These are phyloP conservation scores for Coracopsis vasa DNA, from an alignment of 2,113 vertebrate species.

Conservation along the genomic window DNA sequence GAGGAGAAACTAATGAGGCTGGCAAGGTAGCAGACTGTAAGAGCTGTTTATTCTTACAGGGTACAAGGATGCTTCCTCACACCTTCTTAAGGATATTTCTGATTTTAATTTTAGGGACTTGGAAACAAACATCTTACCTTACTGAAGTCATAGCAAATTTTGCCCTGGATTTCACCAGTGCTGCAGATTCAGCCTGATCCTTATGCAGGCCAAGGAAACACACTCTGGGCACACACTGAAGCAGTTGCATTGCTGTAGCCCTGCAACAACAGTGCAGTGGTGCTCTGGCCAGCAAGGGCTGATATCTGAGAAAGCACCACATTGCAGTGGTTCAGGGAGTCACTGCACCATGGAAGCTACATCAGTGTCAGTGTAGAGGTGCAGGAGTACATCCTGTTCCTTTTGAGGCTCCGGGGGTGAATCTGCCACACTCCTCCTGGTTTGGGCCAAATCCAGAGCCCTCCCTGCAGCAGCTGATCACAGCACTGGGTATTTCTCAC, in stretches of 20 bases:
- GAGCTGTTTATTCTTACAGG: neutral
- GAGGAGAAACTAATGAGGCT: neutral
- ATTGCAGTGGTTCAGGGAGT: rapidly evolving
- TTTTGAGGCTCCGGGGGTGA: neutral
- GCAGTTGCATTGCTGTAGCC: neutral
- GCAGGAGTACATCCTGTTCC: neutral
- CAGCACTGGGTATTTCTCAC: neutral
- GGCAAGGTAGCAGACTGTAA: neutral
- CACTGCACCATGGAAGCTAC: neutral
- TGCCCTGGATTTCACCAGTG: neutral
- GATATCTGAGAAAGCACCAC: neutral
- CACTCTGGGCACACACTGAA: neutral
- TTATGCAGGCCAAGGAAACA: neutral
- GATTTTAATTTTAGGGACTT: neutral
- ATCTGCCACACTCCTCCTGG: neutral
- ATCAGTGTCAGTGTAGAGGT: neutral
- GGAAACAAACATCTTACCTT: neutral
- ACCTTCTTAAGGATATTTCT: neutral
- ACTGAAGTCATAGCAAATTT: neutral
- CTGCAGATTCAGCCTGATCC: neutral
- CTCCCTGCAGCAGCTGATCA: neutral
- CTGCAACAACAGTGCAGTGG: neutral
- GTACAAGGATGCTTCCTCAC: neutral
- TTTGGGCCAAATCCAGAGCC: neutral
- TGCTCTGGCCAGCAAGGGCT: rapidly evolving